phyloP scores from a whole-genome alignment of 2,797 vertebrate species.

The Masticophis lateralis region DNA sequence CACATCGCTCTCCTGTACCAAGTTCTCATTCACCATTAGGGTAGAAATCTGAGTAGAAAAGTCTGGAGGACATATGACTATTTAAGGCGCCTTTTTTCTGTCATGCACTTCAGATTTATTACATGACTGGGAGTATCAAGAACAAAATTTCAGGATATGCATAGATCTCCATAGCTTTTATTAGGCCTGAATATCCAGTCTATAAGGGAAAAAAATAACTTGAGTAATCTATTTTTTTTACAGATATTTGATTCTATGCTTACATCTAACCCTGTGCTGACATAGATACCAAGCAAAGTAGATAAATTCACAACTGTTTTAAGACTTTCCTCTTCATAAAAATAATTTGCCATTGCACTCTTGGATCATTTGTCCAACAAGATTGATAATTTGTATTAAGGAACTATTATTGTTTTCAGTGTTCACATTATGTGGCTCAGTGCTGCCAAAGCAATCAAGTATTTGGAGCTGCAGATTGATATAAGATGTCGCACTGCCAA shows the following conservation, averaged over 20 bases:
- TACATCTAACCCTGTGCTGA: background rate
- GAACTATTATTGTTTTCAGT: background rate
- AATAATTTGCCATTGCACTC: constrained; percentile 23
- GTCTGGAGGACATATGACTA: background rate
- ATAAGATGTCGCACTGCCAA: constrained; percentile 12
- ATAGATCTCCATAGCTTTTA: background rate
- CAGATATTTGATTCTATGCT: background rate
- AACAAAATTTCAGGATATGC: background rate
- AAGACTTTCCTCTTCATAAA: background rate
- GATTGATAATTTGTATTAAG: background rate
- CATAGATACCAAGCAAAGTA: constrained; percentile 13
- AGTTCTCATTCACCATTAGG: background rate
- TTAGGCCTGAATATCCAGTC: background rate
- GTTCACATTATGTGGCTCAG: background rate
- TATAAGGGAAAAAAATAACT: background rate
- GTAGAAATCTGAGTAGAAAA: background rate
- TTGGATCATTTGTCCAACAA: constrained; percentile 41
- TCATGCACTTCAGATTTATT: background rate
- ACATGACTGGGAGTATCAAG: background rate
- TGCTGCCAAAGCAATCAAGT: background rate
- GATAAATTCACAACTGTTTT: background rate
- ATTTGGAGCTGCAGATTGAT: background rate
- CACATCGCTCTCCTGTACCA: background rate
- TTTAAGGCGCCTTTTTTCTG: background rate
- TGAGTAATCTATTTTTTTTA: background rate